Percentiles rank a stretch among this genome's conserved stretches.
phyloP scores from a whole-genome alignment of 2,888 invertebrate genomes.

The Drosophila prolongata region DNA sequence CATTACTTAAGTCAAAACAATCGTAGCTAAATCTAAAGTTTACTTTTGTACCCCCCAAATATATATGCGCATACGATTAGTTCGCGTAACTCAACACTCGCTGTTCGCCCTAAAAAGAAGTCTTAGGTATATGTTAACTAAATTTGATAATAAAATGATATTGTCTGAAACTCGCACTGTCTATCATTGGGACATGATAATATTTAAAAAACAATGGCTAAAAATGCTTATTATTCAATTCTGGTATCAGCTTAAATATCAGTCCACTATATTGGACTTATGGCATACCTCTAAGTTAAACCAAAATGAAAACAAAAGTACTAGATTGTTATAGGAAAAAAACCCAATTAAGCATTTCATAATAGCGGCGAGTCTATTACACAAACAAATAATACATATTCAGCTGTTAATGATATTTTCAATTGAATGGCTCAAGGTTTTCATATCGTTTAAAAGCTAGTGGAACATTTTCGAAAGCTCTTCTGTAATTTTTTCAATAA shows the following conservation, averaged over 20 bases:
- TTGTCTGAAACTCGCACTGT: neutral
- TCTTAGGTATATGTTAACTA: neutral
- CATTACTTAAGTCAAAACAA: constrained; percentile 2
- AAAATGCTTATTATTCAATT: too few relatives aligned
- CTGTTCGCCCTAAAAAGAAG: neutral
- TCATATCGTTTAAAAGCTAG: neutral
- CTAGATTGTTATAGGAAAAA: neutral
- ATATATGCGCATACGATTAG: constrained; percentile 18
- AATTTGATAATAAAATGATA: neutral
- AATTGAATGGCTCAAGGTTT: neutral
- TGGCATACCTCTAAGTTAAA: too few relatives aligned
- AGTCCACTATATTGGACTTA: too few relatives aligned
- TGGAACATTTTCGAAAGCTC: constrained; percentile 4
- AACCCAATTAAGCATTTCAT: neutral
- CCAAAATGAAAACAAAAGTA: neutral
- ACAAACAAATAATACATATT: neutral
- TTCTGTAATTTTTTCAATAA: neutral
- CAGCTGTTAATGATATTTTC: neutral
- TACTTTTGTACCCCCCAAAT: neutral
- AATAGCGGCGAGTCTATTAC: constrained; percentile 1
- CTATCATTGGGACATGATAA: neutral
- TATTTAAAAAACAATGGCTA: too few relatives aligned
- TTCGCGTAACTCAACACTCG: neutral
- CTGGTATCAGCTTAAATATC: too few relatives aligned
- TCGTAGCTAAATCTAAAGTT: neutral